Evolutionary conservation across 2,113 vertebrate species (phyloP), one percentile per base, ranked within the genome.

Genomic region (Glaucidium brasilianum): DNA sequence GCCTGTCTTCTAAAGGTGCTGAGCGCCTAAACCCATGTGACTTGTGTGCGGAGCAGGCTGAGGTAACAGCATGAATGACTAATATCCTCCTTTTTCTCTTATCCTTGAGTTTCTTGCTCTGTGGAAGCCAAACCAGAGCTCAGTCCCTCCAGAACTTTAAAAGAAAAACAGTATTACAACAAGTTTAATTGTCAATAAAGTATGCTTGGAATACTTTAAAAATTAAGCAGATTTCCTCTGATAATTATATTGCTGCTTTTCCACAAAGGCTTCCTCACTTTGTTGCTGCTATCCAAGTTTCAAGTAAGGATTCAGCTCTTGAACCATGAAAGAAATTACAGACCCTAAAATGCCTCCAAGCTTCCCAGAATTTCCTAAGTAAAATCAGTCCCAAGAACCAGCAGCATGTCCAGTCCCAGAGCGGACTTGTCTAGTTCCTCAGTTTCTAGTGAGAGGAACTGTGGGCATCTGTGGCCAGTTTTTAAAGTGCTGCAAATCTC

Each of bases 81-180:
- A 97, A 95, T 82, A 94, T 25, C 41, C 37, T 94, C 71, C 59
- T 88, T 89, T 92, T 84, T 53, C 86, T 95, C 83, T 64, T 81
- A 53, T 78, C 69, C 88, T 91, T 81, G 86, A 94, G 32, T 90
- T 97, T 96, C 71, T 71, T 53, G 62, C 29, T 4, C 59, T 80
- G 25, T 87, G 35, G 37, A 88, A 87, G 50, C 50, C 50, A 85
- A 34, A 43, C 32, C 27, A 75, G 41, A 92, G 10, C 32, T 90
- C 66, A 66, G 32, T 69, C 35, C n/a, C 32, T 90, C 19, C 64
- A 78, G 35, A 71, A 73, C 30, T 74, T 77, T 50, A 73, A 56
- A 85, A 56, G 16, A 58, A 94, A 67, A 60, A 11, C 78, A 88
- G 20, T 45, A 35, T 18, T 84, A 15, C 30, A 62, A 45, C 4